Evolutionary conservation across 2,113 vertebrate species (phyloP), one percentile per base, ranked within the genome.

Genomic region (Spizaetus ornatus): DNA sequence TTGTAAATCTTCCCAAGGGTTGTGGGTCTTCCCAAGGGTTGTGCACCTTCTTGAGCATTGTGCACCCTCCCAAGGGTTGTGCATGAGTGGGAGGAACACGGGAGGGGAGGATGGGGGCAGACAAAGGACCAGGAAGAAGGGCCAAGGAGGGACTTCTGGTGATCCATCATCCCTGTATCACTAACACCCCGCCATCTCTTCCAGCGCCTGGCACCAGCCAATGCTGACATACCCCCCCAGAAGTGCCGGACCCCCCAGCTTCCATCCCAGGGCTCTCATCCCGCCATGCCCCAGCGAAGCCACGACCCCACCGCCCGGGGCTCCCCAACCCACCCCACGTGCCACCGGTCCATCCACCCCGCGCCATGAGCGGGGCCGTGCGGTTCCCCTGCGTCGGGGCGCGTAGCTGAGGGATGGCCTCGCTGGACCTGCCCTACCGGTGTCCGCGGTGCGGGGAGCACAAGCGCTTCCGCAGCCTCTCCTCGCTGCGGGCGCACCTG

Each of bases 401-500:
- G 63, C 93, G 25, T 58, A 93, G 97, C 96, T 98, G 96, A 98
- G 99, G 97, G 95, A 99, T 99, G 99, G 99, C 99, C 98, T 99
- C 99, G 95, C 98, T 99, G 98, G 99, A 99, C 98, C 98, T 99
- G 96, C 99, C 99, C 0, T 99, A 99, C 98, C 99, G 99, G 91
- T 99, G 99, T 97, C 99, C 99, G 92, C 99, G 99, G 95, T 99
- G 99, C 85, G 99, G 99, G 95, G 99, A 99, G 98, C 99, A 99
- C 99, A 99, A 99, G 97, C 99, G 99, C 95, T 99, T 99, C 98
- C 98, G 99, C 97, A 99, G 99, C 98, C 98, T 99, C 92, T 99
- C 99, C 27, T 99, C 99, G 3, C 97, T 99, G 82, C 99, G 99
- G 7, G 99, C 99, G 1, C 99, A 99, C 98, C 98, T 99, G 98